Evolutionary conservation across 2,888 invertebrate genomes (phyloP).

Genomic region (Agriopis leucophaearia): DNA sequence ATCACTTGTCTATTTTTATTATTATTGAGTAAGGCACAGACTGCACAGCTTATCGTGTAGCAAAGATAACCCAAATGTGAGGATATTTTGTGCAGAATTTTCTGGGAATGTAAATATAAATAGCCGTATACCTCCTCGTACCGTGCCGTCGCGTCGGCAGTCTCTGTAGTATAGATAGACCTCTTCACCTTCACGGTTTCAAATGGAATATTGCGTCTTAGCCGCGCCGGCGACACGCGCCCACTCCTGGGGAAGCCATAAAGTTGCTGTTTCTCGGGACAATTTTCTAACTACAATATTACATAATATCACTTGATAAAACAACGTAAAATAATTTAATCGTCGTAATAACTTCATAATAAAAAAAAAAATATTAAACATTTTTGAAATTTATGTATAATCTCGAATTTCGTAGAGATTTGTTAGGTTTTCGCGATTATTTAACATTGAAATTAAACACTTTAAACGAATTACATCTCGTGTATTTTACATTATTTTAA

Average conservation of each 20-base stretch:
- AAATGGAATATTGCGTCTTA: conserved; percentile 35
- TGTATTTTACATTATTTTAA: too few relatives aligned
- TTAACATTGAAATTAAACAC: too few relatives aligned
- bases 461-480: too few relatives aligned
- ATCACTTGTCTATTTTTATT: too few relatives aligned
- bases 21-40: conserved; percentile 4
- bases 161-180: conserved; percentile 20
- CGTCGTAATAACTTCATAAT: too few relatives aligned
- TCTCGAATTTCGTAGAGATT: too few relatives aligned
- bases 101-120: conserved; percentile 13
- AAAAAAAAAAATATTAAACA: too few relatives aligned
- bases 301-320: too few relatives aligned
- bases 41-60: background rate
- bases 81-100: conserved; percentile 22
- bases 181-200: conserved; percentile 21
- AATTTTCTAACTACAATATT: background rate
- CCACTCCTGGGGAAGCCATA: conserved; percentile 2
- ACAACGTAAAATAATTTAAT: too few relatives aligned
- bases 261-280: background rate
- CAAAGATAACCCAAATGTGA: conserved; percentile 16
- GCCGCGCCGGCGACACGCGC: conserved; percentile 11
- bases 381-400: too few relatives aligned
- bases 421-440: too few relatives aligned
- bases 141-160: conserved; percentile 10
- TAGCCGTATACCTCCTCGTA: background rate